Conservation (phyloP, 2,113 vertebrate species). For the Clarias magur region DNA sequence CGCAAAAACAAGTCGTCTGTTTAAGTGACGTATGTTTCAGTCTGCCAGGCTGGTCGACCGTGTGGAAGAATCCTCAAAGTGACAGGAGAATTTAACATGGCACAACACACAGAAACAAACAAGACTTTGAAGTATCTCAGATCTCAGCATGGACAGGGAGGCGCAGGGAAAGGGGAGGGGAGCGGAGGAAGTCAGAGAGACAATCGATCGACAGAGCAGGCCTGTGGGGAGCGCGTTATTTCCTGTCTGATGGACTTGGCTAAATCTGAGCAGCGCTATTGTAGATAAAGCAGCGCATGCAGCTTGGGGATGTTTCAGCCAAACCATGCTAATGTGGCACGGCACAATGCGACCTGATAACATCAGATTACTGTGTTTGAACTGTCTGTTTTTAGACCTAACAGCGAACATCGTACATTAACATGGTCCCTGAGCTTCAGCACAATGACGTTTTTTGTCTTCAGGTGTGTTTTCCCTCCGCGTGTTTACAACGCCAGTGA, state of each 20-base stretch:
- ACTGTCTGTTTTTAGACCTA: neutral
- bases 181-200: conserved; percentile 43
- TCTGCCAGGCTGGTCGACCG: neutral
- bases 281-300: conserved; percentile 20
- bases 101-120: conserved; percentile 11
- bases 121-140: conserved; percentile 2
- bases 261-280: conserved; percentile 34
- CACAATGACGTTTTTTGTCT: neutral
- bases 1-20: neutral
- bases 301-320: neutral
- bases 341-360: neutral
- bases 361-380: neutral
- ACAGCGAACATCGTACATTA: neutral
- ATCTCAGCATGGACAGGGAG: conserved; percentile 5
- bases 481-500: conserved; percentile 1
- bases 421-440: neutral
- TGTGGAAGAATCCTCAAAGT: neutral
- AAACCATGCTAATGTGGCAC: neutral
- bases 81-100: conserved; percentile 4
- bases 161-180: conserved; percentile 47
- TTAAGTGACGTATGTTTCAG: neutral
- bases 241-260: conserved; percentile 37
- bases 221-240: conserved; percentile 30
- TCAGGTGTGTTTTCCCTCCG: neutral
- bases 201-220: conserved; percentile 31